Evolutionary conservation across 2,113 vertebrate species (phyloP), one percentile per base, ranked within the genome.

Genomic region (Seriola rivoliana): DNA sequence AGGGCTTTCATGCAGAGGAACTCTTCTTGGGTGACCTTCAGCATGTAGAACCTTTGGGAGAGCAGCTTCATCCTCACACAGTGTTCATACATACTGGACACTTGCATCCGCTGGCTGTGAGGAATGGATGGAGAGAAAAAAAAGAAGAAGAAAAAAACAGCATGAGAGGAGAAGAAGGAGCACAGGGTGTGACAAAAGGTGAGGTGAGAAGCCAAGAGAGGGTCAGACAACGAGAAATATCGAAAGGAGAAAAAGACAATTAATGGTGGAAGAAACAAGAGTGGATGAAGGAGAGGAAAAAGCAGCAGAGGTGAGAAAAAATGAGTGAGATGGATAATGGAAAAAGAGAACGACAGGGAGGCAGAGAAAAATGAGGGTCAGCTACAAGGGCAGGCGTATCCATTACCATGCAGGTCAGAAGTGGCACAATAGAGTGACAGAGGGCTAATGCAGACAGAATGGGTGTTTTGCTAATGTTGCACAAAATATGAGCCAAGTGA

Each of bases 1-100:
- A 99, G 94, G 63, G 97, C 97, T 89, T 99, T 99, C 97, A 99
- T 99, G 80, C 98, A 99, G 84, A 99, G 96, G 78, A 98, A 99
- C 94, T 99, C 98, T 89, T 99, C 97, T 58, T 96, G 96, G 0
- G 97, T 97, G 93, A 99, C 96, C 89, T 97, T 96, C 68, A 99
- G 96, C 94, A 95, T 95, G 46, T 96, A 96, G 5, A 99, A 97
- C 85, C 97, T 95, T 88, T 98, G 97, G 23, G 97, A 97, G 19
- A 99, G 96, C 78, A 97, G 94, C 73, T 96, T 95, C 97, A 99
- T 98, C 86, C 96, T 89, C 85, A 99, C 84, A 23, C 98, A 99
- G 44, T 99, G 97, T 71, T 97, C 97, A 87, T 99, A 99, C 98
- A 99, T 98, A 34, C 96, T 94, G 88, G 98, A 99, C 55, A 97